Evolutionary conservation across 2,888 invertebrate species (phyloP).

Genomic region (Cecidostiba fungosa): DNA sequence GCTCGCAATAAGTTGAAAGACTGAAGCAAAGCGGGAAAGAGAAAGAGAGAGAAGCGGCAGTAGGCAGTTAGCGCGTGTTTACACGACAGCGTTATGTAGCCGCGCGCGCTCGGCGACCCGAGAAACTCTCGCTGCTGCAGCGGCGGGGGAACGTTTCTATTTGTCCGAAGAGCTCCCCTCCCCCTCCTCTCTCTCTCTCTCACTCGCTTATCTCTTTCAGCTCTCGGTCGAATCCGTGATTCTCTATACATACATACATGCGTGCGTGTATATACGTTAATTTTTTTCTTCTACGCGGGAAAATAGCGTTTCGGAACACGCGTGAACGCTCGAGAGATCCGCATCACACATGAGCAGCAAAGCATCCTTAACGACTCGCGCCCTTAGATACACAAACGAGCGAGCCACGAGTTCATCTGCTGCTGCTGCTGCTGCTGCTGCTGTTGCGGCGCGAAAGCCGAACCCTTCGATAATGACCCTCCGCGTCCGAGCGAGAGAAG

Average conservation of each 20-base stretch:
- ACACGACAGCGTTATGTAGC: constrained; percentile 79
- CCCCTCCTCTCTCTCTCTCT: constrained; percentile 31
- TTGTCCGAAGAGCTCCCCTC: constrained; percentile 75
- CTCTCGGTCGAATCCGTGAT: background rate
- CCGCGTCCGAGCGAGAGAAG: constrained; percentile 47
- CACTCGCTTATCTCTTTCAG: background rate
- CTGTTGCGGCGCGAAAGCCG: background rate
- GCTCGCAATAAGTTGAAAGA: background rate
- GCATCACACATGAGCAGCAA: background rate
- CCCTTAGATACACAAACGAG: constrained; percentile 5
- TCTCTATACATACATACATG: background rate
- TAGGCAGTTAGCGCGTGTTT: constrained; percentile 80
- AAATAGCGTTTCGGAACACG: background rate
- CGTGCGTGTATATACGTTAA: background rate
- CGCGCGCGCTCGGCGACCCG: constrained; percentile 73
- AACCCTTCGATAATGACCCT: constrained; percentile 52
- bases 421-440: too few species aligned
- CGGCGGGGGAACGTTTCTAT: constrained; percentile 76
- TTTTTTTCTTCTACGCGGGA: background rate
- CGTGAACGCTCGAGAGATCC: background rate
- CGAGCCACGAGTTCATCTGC: constrained; percentile 28
- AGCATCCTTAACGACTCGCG: background rate
- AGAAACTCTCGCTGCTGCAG: constrained; percentile 58
- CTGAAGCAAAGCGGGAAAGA: background rate
- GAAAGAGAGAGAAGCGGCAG: constrained; percentile 50